Conservation (phyloP, 2,113 vertebrate genomes). For the Empidonax alnorum region DNA sequence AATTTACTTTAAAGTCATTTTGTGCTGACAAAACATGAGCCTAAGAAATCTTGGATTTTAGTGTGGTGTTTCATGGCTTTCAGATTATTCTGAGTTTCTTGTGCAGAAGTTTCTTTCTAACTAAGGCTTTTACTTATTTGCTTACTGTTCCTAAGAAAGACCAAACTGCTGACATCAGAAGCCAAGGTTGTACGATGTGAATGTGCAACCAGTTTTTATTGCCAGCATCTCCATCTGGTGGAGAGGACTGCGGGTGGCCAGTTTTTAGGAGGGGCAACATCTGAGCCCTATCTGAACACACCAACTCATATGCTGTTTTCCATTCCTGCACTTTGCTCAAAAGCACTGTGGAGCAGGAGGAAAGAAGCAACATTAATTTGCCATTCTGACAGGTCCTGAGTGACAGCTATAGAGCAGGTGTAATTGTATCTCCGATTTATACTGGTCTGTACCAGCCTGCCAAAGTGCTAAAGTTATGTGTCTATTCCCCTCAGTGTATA, state of each 20-base stretch:
- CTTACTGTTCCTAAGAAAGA: rapidly evolving
- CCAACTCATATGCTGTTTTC: not conserved
- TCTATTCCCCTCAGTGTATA: not conserved
- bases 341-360: not conserved
- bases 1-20: not conserved
- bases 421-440: not conserved
- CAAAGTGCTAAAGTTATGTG: not conserved
- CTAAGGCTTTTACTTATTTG: not conserved
- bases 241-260: not conserved
- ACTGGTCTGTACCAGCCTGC: not conserved
- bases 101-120: not conserved
- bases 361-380: not conserved
- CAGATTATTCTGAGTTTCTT: not conserved
- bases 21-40: not conserved
- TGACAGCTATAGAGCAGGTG: not conserved
- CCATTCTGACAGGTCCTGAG: not conserved
- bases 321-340: rapidly evolving
- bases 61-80: not conserved
- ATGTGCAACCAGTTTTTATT: not conserved
- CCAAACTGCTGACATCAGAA: not conserved
- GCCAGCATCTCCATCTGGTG: not conserved
- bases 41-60: not conserved
- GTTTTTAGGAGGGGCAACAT: not conserved
- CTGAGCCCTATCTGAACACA: not conserved
- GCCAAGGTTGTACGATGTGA: not conserved